Evolutionary conservation across 2,888 invertebrate genomes (phyloP).

Genomic region (Theodoxus fluviatilis): DNA sequence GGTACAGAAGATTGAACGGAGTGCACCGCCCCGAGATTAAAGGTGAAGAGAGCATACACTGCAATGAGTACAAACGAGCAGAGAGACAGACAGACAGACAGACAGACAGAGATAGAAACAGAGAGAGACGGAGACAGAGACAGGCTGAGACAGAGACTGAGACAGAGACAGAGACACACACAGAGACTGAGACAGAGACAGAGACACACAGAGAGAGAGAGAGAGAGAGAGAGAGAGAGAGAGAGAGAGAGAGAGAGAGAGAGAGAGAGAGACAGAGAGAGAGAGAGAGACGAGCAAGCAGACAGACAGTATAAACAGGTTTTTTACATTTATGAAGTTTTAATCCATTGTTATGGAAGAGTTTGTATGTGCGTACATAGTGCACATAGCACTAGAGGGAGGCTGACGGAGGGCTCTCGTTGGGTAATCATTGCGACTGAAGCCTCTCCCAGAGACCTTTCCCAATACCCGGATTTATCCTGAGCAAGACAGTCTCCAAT

Average conservation of each 20-base stretch:
- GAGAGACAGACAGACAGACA: slow-evolving; percentile 4
- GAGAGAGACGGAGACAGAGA: slow-evolving; percentile 14
- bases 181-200: neutral
- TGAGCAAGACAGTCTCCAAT: too few relatives aligned
- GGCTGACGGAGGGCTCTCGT: too few relatives aligned
- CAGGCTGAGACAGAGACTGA: slow-evolving; percentile 6
- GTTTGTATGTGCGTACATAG: too few relatives aligned
- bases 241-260: neutral
- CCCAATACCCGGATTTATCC: too few relatives aligned
- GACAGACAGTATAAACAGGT: neutral
- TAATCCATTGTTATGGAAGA: too few relatives aligned
- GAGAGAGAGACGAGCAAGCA: neutral
- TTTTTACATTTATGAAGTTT: neutral
- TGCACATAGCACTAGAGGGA: too few relatives aligned
- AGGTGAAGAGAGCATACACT: too few relatives aligned
- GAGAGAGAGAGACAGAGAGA: slow-evolving; percentile 3
- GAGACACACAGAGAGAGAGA: neutral
- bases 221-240: neutral
- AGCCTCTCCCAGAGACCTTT: too few relatives aligned
- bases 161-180: slow-evolving; percentile 7
- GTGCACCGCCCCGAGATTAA: too few relatives aligned
- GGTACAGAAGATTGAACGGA: too few relatives aligned
- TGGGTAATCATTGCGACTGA: too few relatives aligned
- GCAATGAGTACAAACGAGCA: too few relatives aligned
- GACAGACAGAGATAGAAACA: slow-evolving; percentile 11